Evolutionary conservation across 2,797 vertebrate species (phyloP).

Genomic region (Anas bernieri): DNA sequence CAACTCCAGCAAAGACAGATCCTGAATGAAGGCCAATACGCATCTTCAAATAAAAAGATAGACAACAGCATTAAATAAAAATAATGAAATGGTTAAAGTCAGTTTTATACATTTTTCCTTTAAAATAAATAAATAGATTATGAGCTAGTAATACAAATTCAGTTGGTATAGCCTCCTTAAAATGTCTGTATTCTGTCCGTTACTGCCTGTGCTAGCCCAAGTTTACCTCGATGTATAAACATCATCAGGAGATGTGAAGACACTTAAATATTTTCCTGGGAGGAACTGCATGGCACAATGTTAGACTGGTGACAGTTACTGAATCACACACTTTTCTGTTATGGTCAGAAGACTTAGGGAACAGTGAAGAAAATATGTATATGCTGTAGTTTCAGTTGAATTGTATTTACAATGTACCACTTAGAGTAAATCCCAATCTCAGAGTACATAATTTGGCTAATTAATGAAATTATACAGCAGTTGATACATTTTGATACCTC

Average conservation of each 20-base stretch:
- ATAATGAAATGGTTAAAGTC: neutral
- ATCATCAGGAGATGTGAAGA: neutral
- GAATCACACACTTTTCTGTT: neutral
- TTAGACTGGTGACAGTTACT: neutral
- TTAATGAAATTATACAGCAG: neutral
- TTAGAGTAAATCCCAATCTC: neutral
- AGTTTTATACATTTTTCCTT: neutral
- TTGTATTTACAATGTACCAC: neutral
- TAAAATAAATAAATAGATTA: neutral
- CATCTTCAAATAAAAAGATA: slow-evolving; percentile 85
- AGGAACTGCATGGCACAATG: neutral
- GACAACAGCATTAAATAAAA: neutral
- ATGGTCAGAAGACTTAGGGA: neutral
- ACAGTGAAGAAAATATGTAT: neutral
- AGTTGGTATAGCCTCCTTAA: neutral
- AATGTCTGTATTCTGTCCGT: neutral
- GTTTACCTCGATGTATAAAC: neutral
- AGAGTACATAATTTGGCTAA: neutral
- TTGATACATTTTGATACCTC: neutral
- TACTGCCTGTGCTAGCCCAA: neutral
- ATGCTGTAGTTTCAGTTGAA: neutral
- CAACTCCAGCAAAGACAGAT: slow-evolving; percentile 95
- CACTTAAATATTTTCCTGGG: neutral
- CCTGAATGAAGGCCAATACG: slow-evolving; percentile 96
- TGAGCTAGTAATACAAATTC: neutral